Conservation (phyloP, 2,113 vertebrate genomes). For the Callocephalon fimbriatum region DNA sequence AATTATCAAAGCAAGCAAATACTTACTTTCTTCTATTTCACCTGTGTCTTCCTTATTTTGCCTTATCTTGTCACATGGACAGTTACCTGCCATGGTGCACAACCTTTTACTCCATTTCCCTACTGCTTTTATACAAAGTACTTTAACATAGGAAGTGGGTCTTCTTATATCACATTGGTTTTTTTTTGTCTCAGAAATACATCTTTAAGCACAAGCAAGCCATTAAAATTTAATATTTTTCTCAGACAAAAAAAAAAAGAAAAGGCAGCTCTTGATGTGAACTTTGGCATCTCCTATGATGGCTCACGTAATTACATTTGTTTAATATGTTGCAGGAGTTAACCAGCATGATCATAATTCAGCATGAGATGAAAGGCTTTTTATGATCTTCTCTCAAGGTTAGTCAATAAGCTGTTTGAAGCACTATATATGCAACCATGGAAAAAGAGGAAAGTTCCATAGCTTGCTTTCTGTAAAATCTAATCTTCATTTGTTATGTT, state of each 20-base stretch:
- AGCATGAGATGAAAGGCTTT: neutral
- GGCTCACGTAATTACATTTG: neutral
- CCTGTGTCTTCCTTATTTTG: neutral
- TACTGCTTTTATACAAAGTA: neutral
- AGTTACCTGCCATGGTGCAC: neutral
- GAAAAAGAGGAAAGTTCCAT: neutral
- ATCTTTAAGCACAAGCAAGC: neutral
- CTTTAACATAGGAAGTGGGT: neutral
- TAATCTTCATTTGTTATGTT: neutral
- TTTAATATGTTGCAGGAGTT: neutral
- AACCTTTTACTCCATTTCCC: neutral
- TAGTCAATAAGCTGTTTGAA: slow-evolving; percentile 28
- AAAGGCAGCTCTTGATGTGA: neutral
- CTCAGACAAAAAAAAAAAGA: neutral
- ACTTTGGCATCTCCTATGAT: neutral
- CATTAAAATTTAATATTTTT: neutral
- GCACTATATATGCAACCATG: neutral
- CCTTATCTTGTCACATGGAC: neutral
- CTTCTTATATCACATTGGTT: neutral
- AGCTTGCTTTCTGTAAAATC: neutral
- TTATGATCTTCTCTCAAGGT: neutral
- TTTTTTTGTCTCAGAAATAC: neutral
- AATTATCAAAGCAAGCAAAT: neutral
- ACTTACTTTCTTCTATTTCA: neutral
- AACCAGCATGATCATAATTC: neutral